Conservation (phyloP, 2,113 vertebrate species). For the Dicerorhinus sumatrensis region DNA sequence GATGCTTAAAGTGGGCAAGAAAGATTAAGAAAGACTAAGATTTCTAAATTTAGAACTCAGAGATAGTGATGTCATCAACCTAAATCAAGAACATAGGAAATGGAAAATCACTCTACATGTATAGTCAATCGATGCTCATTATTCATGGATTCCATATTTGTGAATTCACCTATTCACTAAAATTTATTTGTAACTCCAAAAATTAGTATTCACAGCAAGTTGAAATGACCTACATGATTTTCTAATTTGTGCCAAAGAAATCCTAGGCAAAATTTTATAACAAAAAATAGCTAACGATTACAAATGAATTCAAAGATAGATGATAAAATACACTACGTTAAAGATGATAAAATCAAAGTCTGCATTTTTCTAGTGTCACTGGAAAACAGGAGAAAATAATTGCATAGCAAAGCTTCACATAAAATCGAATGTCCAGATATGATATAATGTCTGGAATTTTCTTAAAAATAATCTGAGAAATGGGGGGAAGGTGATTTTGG, state of each 20-base stretch:
- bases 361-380: neutral
- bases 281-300: neutral
- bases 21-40: neutral
- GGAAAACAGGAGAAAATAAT: neutral
- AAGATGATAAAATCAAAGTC: neutral
- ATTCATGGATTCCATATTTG: neutral
- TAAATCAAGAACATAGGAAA: slow-evolving; percentile 1
- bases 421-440: neutral
- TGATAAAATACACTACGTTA: neutral
- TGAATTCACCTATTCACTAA: neutral
- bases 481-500: neutral
- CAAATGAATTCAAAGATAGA: neutral
- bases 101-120: neutral
- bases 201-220: neutral
- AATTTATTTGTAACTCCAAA: neutral
- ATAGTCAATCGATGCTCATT: neutral
- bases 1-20: neutral
- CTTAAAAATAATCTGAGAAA: neutral
- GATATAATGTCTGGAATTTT: neutral
- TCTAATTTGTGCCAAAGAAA: neutral
- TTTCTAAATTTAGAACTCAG: neutral
- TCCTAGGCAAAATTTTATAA: neutral
- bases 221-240: neutral
- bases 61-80: neutral
- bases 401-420: neutral